Conservation (phyloP, 2,113 vertebrate genomes). For the Axis porcinus region DNA sequence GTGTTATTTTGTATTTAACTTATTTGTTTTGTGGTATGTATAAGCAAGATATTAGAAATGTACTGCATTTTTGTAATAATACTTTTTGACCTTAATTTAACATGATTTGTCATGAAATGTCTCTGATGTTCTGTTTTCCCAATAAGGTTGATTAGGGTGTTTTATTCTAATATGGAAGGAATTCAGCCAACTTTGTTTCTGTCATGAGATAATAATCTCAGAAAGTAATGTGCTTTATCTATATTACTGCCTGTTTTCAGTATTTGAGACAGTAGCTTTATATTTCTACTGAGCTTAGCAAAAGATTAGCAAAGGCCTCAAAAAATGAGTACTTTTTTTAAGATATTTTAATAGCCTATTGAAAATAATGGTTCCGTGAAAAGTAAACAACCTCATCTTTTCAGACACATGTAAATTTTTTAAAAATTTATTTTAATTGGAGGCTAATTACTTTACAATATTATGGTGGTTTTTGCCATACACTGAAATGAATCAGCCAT, state of each 20-base stretch:
- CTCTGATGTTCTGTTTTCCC: not conserved
- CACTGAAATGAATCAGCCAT: not conserved
- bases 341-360: not conserved
- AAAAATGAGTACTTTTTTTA: not conserved
- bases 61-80: slow-evolving; percentile 40
- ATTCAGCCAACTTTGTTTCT: slow-evolving; percentile 12
- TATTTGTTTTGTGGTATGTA: not conserved
- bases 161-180: not conserved
- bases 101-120: not conserved
- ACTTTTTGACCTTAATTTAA: slow-evolving; percentile 25
- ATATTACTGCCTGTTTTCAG: not conserved
- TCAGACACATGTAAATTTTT: not conserved
- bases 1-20: slow-evolving; percentile 31
- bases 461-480: not conserved
- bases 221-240: slow-evolving; percentile 7
- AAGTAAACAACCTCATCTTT: not conserved
- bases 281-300: not conserved
- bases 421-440: not conserved
- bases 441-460: not conserved
- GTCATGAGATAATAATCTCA: not conserved
- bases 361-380: not conserved
- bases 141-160: not conserved
- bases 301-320: not conserved
- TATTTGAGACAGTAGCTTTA: not conserved
- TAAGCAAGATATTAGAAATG: slow-evolving; percentile 10